Evolutionary conservation across 2,888 invertebrate genomes (phyloP).

Genomic region (Odontocerum albicorne): DNA sequence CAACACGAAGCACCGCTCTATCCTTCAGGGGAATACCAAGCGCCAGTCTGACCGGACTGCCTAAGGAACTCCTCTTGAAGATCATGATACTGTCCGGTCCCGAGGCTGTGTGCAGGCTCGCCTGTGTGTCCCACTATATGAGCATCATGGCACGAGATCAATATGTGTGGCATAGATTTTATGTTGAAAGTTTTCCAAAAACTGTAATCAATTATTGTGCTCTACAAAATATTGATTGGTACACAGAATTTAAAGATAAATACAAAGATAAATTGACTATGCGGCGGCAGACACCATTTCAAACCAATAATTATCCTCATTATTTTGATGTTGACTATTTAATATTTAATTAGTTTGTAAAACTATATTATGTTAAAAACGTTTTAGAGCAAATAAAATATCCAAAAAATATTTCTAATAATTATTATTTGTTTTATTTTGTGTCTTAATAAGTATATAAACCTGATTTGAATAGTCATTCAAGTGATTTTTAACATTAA

Average conservation of each 20-base stretch:
- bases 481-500: too few species aligned
- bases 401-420: too few species aligned
- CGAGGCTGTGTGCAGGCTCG: constrained; percentile 44
- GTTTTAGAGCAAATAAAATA: too few species aligned
- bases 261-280: neutral
- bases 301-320: too few species aligned
- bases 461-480: too few species aligned
- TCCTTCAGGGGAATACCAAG: constrained; percentile 50
- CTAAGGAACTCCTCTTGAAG: constrained; percentile 49
- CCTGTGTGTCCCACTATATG: constrained; percentile 44
- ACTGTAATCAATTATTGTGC: neutral
- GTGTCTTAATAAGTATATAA: too few species aligned
- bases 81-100: constrained; percentile 45
- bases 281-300: too few species aligned
- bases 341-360: too few species aligned
- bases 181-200: constrained; percentile 9
- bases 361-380: too few species aligned
- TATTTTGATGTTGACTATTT: too few species aligned
- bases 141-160: constrained; percentile 21
- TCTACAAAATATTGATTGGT: neutral
- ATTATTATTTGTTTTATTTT: too few species aligned
- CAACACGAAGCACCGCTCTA: constrained; percentile 59
- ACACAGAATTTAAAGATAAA: constrained; percentile 12
- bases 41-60: constrained; percentile 52
- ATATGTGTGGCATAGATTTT: constrained; percentile 24